A percentile compares a stretch with the other conserved stretches of the same genome.
Conservation (phyloP, 2,888 invertebrate genomes). For the Amiota communis region DNA sequence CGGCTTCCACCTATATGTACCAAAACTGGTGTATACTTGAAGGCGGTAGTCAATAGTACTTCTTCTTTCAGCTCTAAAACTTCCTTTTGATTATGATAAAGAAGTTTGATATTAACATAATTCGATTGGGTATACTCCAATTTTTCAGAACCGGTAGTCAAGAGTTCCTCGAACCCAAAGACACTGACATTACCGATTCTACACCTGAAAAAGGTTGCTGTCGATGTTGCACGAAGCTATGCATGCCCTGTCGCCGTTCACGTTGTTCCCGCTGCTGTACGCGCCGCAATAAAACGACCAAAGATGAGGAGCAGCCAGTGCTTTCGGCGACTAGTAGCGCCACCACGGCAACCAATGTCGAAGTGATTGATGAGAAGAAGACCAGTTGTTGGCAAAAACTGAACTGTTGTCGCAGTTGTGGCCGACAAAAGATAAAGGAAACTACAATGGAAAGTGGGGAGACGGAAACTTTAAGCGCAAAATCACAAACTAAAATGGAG, state of each 20-base stretch:
- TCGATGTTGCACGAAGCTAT: constrained; percentile 67
- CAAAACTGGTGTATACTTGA: no score
- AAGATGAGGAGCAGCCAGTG: constrained; percentile 62
- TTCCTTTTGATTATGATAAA: background rate
- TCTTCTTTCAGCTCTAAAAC: background rate
- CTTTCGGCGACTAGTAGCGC: constrained; percentile 64
- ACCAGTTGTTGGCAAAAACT: constrained; percentile 69
- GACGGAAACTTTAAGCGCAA: constrained; percentile 38
- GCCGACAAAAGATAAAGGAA: constrained; percentile 70
- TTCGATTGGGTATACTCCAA: background rate
- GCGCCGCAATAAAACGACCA: constrained; percentile 53
- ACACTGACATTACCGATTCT: constrained; percentile 49
- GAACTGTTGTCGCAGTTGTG: constrained; percentile 72
- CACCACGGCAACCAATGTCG: constrained; percentile 61
- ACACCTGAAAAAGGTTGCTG: constrained; percentile 59
- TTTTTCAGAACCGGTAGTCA: constrained; percentile 65
- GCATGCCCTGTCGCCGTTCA: constrained; percentile 72
- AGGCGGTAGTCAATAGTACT: no score
- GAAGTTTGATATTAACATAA: no score
- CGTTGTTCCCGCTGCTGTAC: constrained; percentile 68
- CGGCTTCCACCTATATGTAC: no score
- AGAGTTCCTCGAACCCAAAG: constrained; percentile 65
- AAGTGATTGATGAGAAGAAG: constrained; percentile 67
- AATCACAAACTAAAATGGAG: constrained; percentile 45
- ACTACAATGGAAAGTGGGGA: constrained; percentile 32